These are phyloP conservation scores for Ectemnius continuus DNA, from an alignment of 2,888 invertebrate genomes.

Conservation along the genomic window DNA sequence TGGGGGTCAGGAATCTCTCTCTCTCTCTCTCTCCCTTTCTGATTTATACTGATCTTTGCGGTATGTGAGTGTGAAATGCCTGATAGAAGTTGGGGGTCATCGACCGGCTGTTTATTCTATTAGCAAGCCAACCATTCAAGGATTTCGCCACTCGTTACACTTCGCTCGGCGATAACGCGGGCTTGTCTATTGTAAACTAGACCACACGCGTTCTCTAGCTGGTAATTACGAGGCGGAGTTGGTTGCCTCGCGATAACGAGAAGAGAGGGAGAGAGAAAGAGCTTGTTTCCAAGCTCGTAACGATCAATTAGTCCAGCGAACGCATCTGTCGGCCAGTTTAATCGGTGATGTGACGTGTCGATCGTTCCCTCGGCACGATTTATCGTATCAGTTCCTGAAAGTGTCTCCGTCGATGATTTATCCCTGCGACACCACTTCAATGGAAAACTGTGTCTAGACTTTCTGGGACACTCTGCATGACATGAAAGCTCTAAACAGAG, in stretches of 20 bases:
- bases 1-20: too few species aligned
- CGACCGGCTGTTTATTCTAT: slow-evolving; percentile 40
- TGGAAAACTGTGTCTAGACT: too few species aligned
- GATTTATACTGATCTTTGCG: too few species aligned
- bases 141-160: slow-evolving; percentile 22
- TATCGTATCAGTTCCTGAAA: background rate
- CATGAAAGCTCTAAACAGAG: too few species aligned
- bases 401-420: background rate
- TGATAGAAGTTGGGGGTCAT: slow-evolving; percentile 43
- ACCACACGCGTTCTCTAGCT: slow-evolving; percentile 14
- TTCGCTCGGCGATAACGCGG: slow-evolving; percentile 27
- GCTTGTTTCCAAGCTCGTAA: background rate
- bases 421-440: background rate
- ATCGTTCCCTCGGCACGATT: background rate
- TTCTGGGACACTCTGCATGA: too few species aligned
- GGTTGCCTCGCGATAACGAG: too few species aligned
- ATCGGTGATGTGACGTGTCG: too few species aligned
- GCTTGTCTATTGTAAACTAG: slow-evolving; percentile 32
- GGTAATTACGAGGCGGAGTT: background rate
- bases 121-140: slow-evolving; percentile 20
- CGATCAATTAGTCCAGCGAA: slow-evolving; percentile 1
- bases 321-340: background rate
- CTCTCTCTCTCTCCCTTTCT: too few species aligned
- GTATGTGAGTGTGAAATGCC: slow-evolving; percentile 29
- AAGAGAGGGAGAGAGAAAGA: too few species aligned